Percentiles rank a stretch among this genome's conserved stretches.
Conservation (phyloP, 2,797 vertebrate species). For the Lagorchestes hirsutus region DNA sequence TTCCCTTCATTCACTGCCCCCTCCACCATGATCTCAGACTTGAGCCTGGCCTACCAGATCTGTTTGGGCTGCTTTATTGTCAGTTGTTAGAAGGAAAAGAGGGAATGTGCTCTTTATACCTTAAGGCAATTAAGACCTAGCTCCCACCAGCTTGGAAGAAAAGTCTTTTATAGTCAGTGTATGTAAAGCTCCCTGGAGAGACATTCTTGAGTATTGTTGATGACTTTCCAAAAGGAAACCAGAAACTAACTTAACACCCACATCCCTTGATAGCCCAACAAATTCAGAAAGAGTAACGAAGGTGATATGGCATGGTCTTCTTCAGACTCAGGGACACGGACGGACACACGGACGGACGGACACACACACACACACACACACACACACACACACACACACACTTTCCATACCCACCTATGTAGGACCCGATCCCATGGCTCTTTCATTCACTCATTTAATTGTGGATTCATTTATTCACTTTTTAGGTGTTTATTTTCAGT, state of each 20-base stretch:
- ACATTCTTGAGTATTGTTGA: neutral
- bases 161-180: neutral
- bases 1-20: neutral
- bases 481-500: neutral
- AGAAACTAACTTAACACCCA: neutral
- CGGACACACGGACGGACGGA: too few species aligned
- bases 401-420: neutral
- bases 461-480: too few species aligned
- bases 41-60: conserved; percentile 13
- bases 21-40: conserved; percentile 1
- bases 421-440: neutral
- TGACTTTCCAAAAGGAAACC: conserved; percentile 6
- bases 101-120: neutral
- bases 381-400: too few species aligned
- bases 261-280: neutral
- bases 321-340: too few species aligned
- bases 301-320: neutral
- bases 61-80: neutral
- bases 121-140: neutral
- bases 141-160: neutral
- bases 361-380: too few species aligned
- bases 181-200: neutral
- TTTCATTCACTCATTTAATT: neutral
- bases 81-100: neutral
- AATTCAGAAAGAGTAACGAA: neutral